These are phyloP conservation scores for Berghia stephanieae DNA, from an alignment of 1,140 invertebrate genomes.

Conservation along the genomic window DNA sequence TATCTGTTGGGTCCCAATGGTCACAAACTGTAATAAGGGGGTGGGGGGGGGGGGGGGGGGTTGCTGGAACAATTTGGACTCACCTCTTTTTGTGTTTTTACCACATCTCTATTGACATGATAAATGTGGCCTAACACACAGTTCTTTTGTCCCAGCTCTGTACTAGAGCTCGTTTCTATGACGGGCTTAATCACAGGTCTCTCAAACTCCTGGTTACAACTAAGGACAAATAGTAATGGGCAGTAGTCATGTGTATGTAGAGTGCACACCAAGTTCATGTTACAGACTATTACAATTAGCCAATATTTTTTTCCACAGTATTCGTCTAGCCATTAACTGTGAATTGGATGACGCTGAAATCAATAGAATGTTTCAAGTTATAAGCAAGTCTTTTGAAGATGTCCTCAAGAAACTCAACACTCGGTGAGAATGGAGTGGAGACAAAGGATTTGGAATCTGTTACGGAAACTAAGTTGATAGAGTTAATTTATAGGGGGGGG, in stretches of 20 bases:
- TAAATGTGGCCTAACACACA: too few species aligned
- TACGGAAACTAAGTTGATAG: too few species aligned
- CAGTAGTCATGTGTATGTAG: background rate
- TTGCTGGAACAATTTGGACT: too few species aligned
- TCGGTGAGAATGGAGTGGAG: too few species aligned
- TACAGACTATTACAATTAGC: background rate
- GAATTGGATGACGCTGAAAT: conserved; percentile 72
- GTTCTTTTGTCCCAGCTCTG: background rate
- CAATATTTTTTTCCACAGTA: conserved; percentile 62
- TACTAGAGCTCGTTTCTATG: background rate
- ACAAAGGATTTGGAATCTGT: too few species aligned
- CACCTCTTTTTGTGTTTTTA: too few species aligned
- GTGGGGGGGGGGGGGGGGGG: too few species aligned
- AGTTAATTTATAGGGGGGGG: too few species aligned
- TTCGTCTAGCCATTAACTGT: conserved; percentile 73
- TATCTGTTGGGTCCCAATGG: too few species aligned
- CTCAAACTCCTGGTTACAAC: background rate
- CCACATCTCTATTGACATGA: too few species aligned
- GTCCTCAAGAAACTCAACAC: conserved; percentile 28
- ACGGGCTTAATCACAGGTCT: background rate
- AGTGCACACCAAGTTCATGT: background rate
- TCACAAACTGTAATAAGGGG: too few species aligned
- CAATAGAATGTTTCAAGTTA: conserved; percentile 56
- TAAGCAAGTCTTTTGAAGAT: conserved; percentile 21
- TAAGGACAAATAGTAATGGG: background rate